Evolutionary conservation across 2,797 vertebrate genomes (phyloP).

Genomic region (Argyrosomus regius): DNA sequence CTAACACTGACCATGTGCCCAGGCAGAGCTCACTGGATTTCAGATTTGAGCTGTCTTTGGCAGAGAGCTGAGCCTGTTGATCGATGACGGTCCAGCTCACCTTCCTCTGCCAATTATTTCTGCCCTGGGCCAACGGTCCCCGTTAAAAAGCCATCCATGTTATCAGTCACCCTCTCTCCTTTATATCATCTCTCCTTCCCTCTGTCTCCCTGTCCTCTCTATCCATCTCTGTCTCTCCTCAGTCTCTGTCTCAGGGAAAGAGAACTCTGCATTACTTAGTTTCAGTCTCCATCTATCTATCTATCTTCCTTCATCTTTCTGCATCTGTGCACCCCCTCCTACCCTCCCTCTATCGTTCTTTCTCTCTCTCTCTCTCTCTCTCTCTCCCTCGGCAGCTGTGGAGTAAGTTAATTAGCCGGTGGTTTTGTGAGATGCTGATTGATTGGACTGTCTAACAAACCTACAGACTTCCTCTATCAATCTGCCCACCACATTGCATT

Average conservation of each 20-base stretch:
- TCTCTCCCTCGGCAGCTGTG: slow-evolving; percentile 76
- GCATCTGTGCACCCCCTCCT: slow-evolving; percentile 48
- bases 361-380: slow-evolving; percentile 21
- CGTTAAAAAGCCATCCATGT: slow-evolving; percentile 81
- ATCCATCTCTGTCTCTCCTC: slow-evolving; percentile 68
- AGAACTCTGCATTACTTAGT: slow-evolving; percentile 69
- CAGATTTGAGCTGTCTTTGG: slow-evolving; percentile 73
- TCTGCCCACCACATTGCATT: slow-evolving; percentile 74
- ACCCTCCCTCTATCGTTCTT: slow-evolving; percentile 46
- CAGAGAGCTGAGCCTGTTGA: slow-evolving; percentile 73
- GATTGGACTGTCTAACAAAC: slow-evolving; percentile 85
- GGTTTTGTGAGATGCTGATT: slow-evolving; percentile 88
- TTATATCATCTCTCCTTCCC: slow-evolving; percentile 74
- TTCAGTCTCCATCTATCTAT: slow-evolving; percentile 58
- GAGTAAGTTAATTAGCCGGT: slow-evolving; percentile 87
- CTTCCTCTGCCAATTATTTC: slow-evolving; percentile 81
- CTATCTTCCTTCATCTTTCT: slow-evolving; percentile 72
- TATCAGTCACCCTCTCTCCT: slow-evolving; percentile 78
- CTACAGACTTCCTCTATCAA: slow-evolving; percentile 85
- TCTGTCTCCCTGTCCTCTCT: slow-evolving; percentile 59
- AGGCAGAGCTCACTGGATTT: slow-evolving; percentile 63
- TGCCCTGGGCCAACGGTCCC: slow-evolving; percentile 73
- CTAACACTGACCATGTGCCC: slow-evolving; percentile 45
- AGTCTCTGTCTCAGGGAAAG: slow-evolving; percentile 53
- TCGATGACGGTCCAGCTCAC: slow-evolving; percentile 79